Percentiles rank a stretch among this genome's conserved stretches.
Conservation (phyloP, 2,113 vertebrate genomes). For the Microcebus tavaratra region DNA sequence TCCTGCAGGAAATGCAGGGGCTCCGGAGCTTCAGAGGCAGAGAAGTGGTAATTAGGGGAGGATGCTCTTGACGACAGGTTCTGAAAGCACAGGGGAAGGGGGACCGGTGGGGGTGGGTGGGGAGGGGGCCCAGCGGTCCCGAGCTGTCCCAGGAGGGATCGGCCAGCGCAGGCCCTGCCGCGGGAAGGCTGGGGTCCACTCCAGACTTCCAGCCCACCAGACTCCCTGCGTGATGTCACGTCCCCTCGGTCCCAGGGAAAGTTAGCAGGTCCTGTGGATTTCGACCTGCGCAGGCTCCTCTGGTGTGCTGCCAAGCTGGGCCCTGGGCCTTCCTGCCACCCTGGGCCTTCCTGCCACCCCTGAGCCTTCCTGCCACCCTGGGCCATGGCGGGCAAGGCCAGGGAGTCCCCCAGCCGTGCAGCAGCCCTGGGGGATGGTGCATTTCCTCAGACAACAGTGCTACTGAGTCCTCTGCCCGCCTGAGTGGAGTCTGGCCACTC, state of each 20-base stretch:
- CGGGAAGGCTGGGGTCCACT: neutral
- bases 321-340: neutral
- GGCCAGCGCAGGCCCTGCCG: neutral
- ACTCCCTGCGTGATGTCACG: neutral
- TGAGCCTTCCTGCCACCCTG: too few species aligned
- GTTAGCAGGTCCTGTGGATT: neutral
- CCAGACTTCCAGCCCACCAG: neutral
- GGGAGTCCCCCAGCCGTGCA: neutral
- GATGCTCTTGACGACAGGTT: neutral
- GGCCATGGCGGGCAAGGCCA: fast-evolving
- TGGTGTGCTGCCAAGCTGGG: neutral
- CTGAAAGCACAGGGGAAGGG: neutral
- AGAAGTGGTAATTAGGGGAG: conserved; percentile 71
- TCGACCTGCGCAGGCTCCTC: neutral
- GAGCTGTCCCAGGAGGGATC: neutral
- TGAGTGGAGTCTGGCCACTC: neutral
- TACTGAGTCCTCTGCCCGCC: neutral
- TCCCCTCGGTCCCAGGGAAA: neutral
- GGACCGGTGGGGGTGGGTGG: neutral
- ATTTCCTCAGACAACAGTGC: fast-evolving
- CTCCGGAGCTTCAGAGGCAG: conserved; percentile 64
- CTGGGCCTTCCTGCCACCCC: neutral
- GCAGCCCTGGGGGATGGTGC: neutral
- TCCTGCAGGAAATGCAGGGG: conserved; percentile 73
- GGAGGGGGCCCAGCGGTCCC: neutral